A percentile compares a stretch with the other conserved stretches of the same genome.
Evolutionary conservation across 2,113 vertebrate genomes (phyloP).

Genomic region (Spizaetus ornatus): DNA sequence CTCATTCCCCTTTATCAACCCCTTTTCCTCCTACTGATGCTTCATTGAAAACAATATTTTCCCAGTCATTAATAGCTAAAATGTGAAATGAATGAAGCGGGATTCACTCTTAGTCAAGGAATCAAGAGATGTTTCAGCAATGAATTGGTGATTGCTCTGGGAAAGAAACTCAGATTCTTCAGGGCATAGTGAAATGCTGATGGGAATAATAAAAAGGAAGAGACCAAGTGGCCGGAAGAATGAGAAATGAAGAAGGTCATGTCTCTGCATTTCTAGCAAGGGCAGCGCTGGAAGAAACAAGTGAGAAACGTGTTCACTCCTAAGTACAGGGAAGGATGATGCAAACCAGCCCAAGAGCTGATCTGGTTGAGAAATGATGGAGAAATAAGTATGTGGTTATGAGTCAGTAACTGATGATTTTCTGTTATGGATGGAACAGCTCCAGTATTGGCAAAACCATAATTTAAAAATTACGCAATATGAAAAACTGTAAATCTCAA

Average conservation of each 20-base stretch:
- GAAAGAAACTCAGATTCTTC: not conserved
- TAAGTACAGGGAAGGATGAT: not conserved
- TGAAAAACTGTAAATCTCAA: not conserved
- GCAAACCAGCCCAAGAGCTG: not conserved
- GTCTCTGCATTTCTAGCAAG: not conserved
- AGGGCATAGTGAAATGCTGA: not conserved
- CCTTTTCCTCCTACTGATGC: not conserved
- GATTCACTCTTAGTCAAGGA: not conserved
- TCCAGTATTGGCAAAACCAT: not conserved
- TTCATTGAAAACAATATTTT: not conserved
- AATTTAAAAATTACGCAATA: not conserved
- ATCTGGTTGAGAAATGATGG: not conserved
- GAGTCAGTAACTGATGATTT: not conserved
- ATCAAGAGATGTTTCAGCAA: not conserved
- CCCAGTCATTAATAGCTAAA: not conserved
- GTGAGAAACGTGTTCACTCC: not conserved
- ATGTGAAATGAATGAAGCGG: not conserved
- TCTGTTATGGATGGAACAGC: not conserved
- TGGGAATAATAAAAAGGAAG: not conserved
- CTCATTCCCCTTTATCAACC: not conserved
- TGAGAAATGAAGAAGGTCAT: not conserved
- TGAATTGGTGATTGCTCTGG: not conserved
- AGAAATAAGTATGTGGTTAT: not conserved
- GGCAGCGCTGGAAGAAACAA: not conserved
- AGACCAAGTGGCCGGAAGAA: not conserved